Evolutionary conservation across 2,113 vertebrate species (phyloP), one percentile per base, ranked within the genome.

Genomic region (Oncorhynchus tshawytscha): DNA sequence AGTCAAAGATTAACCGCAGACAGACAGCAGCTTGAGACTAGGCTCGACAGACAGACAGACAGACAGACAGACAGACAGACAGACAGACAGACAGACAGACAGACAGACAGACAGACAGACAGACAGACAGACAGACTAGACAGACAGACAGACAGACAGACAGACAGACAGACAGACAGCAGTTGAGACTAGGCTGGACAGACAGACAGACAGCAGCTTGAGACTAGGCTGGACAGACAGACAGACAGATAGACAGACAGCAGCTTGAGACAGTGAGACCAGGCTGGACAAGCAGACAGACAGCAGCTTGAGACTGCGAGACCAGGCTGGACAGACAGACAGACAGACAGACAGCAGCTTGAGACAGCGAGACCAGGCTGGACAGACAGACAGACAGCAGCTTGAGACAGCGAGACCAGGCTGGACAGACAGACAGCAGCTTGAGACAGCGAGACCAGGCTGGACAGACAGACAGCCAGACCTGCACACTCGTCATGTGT

Each of bases 1-100:
- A 81, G 67, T 31, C 84, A 72, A 76, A 67, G 34, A 77, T 78
- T 78, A 78, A 88, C 70, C 78, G 57, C 25, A 65, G 67, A 72
- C 27, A 84, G 79, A 83, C 75, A 81, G 49, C 69, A 27, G 18
- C 29, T 31, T 31, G 4, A 31, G 29, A 31, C 29, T 4, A 31
- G 29, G 29, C 29, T 31, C 4, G 27, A 29, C 29, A 64, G 16
- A 31, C 57, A 62, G 57, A 79, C 78, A 81, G 82, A 86, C 81
- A 76, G 25, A 74, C 71, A 64, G 16, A 31, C 66, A 75, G 9
- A 60, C 66, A 59, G 25, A 74, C 71, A 64, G 3, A 29, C 25
- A 4, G 16, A 34, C 66, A 75, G 11, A 69, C 66, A 59, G 39
- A 29, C 29, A 31, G 29, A 31, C 29, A 31, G 29, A 31, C 29